These are phyloP conservation scores for Sardinella longiceps DNA, from an alignment of 2,797 vertebrate species.

Conservation along the genomic window DNA sequence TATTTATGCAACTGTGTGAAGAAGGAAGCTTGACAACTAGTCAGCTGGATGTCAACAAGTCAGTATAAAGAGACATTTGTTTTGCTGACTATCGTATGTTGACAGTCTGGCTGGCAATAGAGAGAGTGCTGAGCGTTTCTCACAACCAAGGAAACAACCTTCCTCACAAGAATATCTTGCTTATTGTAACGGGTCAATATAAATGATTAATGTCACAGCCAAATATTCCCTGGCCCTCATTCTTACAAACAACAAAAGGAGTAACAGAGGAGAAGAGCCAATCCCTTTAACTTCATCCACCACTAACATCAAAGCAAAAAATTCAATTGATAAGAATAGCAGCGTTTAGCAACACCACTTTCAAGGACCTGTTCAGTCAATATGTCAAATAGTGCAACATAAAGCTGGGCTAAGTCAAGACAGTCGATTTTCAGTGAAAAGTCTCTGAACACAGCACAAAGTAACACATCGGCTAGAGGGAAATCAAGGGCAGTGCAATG, in stretches of 20 bases:
- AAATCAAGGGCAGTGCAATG: neutral
- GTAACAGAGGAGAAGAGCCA: neutral
- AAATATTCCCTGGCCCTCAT: neutral
- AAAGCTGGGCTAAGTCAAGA: neutral
- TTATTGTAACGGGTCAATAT: neutral
- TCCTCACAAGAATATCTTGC: neutral
- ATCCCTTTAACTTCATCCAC: neutral
- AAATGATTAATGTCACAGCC: neutral
- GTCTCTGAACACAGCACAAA: neutral
- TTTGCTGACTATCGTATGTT: neutral
- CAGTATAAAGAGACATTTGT: slow-evolving; percentile 35
- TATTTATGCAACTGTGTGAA: neutral
- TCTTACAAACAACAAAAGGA: neutral
- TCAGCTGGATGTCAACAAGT: slow-evolving; percentile 28
- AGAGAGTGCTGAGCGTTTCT: neutral
- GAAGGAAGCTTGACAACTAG: slow-evolving; percentile 10
- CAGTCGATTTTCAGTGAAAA: neutral
- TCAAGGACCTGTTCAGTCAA: neutral
- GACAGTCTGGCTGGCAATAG: slow-evolving; percentile 1
- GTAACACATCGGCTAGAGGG: neutral
- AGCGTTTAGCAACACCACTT: neutral
- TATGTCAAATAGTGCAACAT: neutral
- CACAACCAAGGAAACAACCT: neutral
- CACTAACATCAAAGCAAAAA: neutral
- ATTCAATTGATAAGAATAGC: neutral